Conservation (phyloP, 2,888 invertebrate species). For the Euclidia mi region DNA sequence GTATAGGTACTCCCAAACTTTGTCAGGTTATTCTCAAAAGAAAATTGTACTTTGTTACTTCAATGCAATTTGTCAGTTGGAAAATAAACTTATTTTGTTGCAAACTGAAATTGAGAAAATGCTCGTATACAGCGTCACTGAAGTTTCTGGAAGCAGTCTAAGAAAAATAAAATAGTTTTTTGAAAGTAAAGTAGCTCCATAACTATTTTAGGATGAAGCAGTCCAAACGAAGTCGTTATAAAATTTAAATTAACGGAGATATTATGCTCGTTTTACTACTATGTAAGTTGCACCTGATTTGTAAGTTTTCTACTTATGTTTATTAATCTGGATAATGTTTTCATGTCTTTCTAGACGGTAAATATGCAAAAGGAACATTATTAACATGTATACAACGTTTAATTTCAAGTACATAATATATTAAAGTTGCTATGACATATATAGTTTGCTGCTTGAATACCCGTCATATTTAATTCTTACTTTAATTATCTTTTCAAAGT, state of each 20-base stretch:
- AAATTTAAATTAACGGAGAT: slow-evolving; percentile 3
- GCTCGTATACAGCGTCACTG: slow-evolving; percentile 70
- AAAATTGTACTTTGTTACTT: slow-evolving; percentile 82
- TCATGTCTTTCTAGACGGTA: no score
- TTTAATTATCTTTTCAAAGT: no score
- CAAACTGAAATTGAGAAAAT: slow-evolving; percentile 87
- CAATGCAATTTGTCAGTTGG: slow-evolving; percentile 84
- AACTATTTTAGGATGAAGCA: slow-evolving; percentile 36
- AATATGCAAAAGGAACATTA: no score
- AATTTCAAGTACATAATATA: no score
- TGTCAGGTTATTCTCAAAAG: slow-evolving; percentile 77
- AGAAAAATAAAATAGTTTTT: slow-evolving; percentile 73
- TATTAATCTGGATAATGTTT: no score
- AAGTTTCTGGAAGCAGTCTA: slow-evolving; percentile 71
- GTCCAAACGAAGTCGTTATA: slow-evolving; percentile 19
- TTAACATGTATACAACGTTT: no score
- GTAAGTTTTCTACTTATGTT: no score
- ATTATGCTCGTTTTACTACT: no score
- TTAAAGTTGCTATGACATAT: no score
- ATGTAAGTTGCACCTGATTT: no score
- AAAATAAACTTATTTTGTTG: slow-evolving; percentile 88
- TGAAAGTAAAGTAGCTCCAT: slow-evolving; percentile 46
- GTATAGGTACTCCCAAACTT: slow-evolving; percentile 68
- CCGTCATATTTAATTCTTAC: no score
- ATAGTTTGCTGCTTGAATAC: no score